Conservation (phyloP, 1,140 invertebrate species). For the Diorhabda carinulata region DNA sequence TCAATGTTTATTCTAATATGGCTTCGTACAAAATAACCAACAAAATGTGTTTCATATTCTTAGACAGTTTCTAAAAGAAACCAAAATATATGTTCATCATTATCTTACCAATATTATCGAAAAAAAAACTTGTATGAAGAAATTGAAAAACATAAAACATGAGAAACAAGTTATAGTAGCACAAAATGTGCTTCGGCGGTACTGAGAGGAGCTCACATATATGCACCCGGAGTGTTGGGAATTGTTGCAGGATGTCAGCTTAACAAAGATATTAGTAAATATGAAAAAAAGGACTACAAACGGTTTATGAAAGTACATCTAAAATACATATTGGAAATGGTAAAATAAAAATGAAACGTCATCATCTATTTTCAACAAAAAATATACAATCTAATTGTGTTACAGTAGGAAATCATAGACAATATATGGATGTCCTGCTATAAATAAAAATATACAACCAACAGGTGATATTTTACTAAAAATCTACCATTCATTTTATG, state of each 20-base stretch:
- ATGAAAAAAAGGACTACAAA: slow-evolving; percentile 71
- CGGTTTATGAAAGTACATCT: slow-evolving; percentile 52
- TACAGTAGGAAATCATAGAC: slow-evolving; percentile 64
- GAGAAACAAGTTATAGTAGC: slow-evolving; percentile 70
- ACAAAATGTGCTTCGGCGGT: slow-evolving; percentile 71
- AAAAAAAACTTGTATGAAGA: slow-evolving; percentile 47
- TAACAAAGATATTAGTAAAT: slow-evolving; percentile 63
- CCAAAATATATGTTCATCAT: slow-evolving; percentile 10
- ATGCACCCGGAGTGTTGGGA: slow-evolving; percentile 78
- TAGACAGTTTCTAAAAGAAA: too few species aligned
- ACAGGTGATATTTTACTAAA: slow-evolving; percentile 62
- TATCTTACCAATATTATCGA: slow-evolving; percentile 55
- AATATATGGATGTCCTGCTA: slow-evolving; percentile 62
- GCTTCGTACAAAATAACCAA: too few species aligned
- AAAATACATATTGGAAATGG: slow-evolving; percentile 78
- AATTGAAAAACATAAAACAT: slow-evolving; percentile 34
- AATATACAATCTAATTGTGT: slow-evolving; percentile 61
- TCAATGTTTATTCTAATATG: too few species aligned
- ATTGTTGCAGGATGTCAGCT: slow-evolving; percentile 58
- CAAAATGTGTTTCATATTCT: too few species aligned
- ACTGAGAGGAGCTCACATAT: slow-evolving; percentile 79
- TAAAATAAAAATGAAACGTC: slow-evolving; percentile 56
- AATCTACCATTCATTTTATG: slow-evolving; percentile 84
- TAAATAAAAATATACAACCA: slow-evolving; percentile 55
- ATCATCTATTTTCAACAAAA: slow-evolving; percentile 64